Evolutionary conservation across 2,888 invertebrate species (phyloP).

Genomic region (Euclidia mi): DNA sequence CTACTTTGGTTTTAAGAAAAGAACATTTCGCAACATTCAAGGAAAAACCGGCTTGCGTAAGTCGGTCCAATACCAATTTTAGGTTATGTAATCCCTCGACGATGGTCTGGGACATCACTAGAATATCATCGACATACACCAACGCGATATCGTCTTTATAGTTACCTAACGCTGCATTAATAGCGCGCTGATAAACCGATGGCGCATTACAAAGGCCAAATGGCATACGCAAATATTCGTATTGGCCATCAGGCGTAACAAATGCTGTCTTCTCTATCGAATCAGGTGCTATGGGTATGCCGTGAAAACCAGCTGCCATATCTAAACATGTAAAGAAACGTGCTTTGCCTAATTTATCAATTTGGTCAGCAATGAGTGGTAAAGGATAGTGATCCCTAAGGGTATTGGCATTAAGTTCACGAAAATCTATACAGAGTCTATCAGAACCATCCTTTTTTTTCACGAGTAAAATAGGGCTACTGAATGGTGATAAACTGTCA

Average conservation of each 20-base stretch:
- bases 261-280: background rate
- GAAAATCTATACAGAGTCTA: background rate
- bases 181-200: conserved; percentile 3
- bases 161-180: background rate
- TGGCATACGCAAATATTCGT: too few species aligned
- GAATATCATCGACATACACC: background rate
- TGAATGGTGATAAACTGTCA: background rate
- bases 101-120: background rate
- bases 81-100: background rate
- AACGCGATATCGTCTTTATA: background rate
- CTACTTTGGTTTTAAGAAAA: too few species aligned
- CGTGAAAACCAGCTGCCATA: background rate
- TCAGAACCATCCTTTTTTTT: too few species aligned
- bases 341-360: too few species aligned
- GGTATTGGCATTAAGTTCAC: background rate
- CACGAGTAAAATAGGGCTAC: background rate
- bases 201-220: too few species aligned
- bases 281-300: background rate
- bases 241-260: too few species aligned
- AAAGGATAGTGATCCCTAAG: background rate
- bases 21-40: background rate
- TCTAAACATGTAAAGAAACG: background rate
- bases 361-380: background rate
- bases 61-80: background rate
- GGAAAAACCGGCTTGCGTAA: background rate